Evolutionary conservation across 2,888 invertebrate species (phyloP).

Genomic region (Drepanosiphum platanoidis): DNA sequence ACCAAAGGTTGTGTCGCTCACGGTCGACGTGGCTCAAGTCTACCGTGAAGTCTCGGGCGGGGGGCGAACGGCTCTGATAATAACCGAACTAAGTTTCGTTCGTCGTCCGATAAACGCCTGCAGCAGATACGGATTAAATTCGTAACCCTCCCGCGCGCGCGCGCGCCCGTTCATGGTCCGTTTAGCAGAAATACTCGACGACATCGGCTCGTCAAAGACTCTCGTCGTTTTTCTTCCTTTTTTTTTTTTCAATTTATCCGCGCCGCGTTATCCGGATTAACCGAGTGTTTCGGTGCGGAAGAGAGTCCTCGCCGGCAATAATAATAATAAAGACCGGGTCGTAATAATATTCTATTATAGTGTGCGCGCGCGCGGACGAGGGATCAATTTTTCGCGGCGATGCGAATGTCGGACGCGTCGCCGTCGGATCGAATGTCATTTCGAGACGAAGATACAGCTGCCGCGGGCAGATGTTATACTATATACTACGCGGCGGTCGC

Average conservation of each 20-base stretch:
- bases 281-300: constrained; percentile 43
- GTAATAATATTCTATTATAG: constrained; percentile 17
- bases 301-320: constrained; percentile 14
- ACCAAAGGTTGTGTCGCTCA: neutral
- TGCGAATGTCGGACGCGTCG: no score
- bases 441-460: constrained; percentile 31
- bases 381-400: constrained; percentile 6
- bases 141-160: constrained; percentile 13
- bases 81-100: constrained; percentile 23
- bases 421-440: constrained; percentile 20
- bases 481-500: no score
- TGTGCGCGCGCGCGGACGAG: neutral
- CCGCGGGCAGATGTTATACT: constrained; percentile 12
- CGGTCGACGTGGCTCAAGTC: neutral
- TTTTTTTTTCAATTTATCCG: constrained; percentile 48
- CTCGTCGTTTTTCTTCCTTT: neutral
- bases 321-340: neutral
- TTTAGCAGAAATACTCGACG: constrained; percentile 53
- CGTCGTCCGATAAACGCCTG: constrained; percentile 30
- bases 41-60: constrained; percentile 32
- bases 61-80: no score
- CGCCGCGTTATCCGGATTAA: constrained; percentile 46
- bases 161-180: constrained; percentile 33
- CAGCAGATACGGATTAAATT: constrained; percentile 41
- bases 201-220: constrained; percentile 41